Base-by-base conservation (phyloP, 2,888 invertebrate genomes). In the Calliopum simillimum region DNA sequence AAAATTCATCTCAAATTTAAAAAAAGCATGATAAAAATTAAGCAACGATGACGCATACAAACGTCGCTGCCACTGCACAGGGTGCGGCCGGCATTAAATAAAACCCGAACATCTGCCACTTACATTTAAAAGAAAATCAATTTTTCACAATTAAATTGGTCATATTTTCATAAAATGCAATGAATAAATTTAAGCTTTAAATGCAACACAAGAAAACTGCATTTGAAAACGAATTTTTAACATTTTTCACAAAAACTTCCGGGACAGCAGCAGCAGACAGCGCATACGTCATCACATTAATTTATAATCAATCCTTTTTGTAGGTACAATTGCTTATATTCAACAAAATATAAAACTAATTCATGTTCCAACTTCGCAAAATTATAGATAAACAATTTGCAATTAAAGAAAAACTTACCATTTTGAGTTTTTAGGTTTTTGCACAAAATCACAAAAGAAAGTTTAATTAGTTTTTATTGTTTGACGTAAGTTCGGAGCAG, bases 401-500 rank as follows among this genome's bases (percentile, higher is more conserved):
- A 25, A 49, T 25, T 25, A 33, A 58, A 12, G 5, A 25, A 2
- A n/a, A 16, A 25, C 85, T 84, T 79, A 85, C 84, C 84, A 85
- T 84, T 78, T 84, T 85, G 80, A 82, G 76, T 78, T 74, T 73
- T 73, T 71, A 71, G 70, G 71, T 79, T 66, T 77, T 76, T 44
- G 69, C 58, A 75, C 76, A 80, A 79, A 75, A 79, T 74, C 77
- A 79, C 74, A 76, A 74, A 80, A n/a, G n/a, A n/a, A 76, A 81
- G 75, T 78, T 79, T 79, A 77, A 76, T 78, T 71, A 74, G 73
- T 73, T 64, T 74, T 71, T n/a, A n/a, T n/a, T n/a, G 71, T 76
- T 75, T 75, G 68, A 75, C 65, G 74, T 77, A 88, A 78, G 88
- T 89, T 89, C 88, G 87, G 89, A 88, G 85, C 82, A 86, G 89